A percentile compares a stretch with the other conserved stretches of the same genome.
phyloP scores from a whole-genome alignment of 2,797 vertebrate genomes.

The Eulemur albifrons region DNA sequence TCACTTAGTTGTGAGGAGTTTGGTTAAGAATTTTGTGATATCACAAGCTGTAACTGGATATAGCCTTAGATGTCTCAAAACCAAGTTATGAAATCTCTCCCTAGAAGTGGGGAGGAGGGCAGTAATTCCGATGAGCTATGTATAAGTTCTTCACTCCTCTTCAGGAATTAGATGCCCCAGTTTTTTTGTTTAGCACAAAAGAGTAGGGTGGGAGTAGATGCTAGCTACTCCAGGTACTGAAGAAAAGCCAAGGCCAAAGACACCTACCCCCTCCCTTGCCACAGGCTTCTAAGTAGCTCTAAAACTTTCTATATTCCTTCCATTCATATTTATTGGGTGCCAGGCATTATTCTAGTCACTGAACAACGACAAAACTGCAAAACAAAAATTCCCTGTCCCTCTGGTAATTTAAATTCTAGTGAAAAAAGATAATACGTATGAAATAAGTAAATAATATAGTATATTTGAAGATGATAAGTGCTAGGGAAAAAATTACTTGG shows the following conservation, averaged over 20 bases:
- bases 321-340: neutral
- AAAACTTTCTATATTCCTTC: neutral
- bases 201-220: neutral
- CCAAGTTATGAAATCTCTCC: slow-evolving; percentile 42
- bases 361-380: neutral
- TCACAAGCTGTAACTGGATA: neutral
- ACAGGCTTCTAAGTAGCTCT: neutral
- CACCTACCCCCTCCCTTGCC: neutral
- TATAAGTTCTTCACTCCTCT: neutral
- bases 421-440: neutral
- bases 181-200: slow-evolving; percentile 18
- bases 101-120: neutral
- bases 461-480: neutral
- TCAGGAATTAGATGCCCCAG: neutral
- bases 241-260: neutral
- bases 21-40: slow-evolving; percentile 23
- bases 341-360: neutral
- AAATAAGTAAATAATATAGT: neutral
- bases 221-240: neutral
- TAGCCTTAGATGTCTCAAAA: neutral
- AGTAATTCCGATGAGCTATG: neutral
- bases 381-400: neutral
- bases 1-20: neutral
- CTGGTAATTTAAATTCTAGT: slow-evolving; percentile 15
- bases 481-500: neutral